phyloP scores from a whole-genome alignment of 2,113 vertebrate species.

The Lutjanus erythropterus region DNA sequence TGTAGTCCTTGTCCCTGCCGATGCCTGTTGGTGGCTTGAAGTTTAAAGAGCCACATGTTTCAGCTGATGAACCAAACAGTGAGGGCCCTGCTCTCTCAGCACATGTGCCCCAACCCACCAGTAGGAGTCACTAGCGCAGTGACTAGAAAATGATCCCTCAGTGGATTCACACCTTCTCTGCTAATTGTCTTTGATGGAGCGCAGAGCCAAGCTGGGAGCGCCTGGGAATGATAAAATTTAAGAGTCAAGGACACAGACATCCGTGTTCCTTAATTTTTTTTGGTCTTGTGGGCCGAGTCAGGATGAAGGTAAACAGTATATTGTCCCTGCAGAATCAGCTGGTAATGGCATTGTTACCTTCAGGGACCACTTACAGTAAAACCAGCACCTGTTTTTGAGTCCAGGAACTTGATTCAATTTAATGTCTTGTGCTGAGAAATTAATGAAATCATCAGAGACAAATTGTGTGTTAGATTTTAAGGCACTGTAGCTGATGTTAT shows the following conservation, averaged over 20 bases:
- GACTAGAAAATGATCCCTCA: constrained; percentile 41
- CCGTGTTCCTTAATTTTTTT: constrained; percentile 22
- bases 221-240: constrained; percentile 45
- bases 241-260: constrained; percentile 45
- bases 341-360: constrained; percentile 69
- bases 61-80: background rate
- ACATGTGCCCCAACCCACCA: constrained; percentile 13
- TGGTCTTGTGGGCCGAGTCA: constrained; percentile 39
- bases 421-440: constrained; percentile 70
- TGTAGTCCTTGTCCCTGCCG: background rate
- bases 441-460: constrained; percentile 76
- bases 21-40: background rate
- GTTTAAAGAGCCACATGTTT: background rate
- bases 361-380: constrained; percentile 73
- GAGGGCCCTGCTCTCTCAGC: background rate
- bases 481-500: constrained; percentile 53
- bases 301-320: constrained; percentile 60
- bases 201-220: constrained; percentile 20
- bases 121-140: constrained; percentile 27
- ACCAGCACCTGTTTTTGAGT: constrained; percentile 61
- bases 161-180: constrained; percentile 35
- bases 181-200: constrained; percentile 56
- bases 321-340: constrained; percentile 61
- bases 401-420: constrained; percentile 72
- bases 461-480: constrained; percentile 65